These are phyloP conservation scores for Leptogaster cylindrica DNA, from an alignment of 2,888 invertebrate species.

Conservation along the genomic window DNA sequence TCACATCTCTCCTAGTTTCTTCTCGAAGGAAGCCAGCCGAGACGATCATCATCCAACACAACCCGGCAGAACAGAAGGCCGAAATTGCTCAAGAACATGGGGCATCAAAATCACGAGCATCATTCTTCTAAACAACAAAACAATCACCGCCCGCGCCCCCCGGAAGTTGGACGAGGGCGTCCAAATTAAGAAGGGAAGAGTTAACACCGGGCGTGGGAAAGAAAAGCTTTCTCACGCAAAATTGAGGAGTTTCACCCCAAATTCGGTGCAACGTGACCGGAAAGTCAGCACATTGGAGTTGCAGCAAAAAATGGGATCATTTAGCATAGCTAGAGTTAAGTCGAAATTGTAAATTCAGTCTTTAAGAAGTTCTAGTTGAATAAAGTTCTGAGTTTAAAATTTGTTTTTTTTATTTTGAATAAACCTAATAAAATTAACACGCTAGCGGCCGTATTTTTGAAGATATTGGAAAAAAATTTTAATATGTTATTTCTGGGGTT, in stretches of 20 bases:
- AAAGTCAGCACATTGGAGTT: neutral
- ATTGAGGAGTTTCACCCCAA: neutral
- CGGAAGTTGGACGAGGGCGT: neutral
- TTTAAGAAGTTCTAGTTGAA: neutral
- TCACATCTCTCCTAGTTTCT: neutral
- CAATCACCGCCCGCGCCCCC: too few species aligned
- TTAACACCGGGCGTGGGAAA: neutral
- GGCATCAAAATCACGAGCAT: neutral
- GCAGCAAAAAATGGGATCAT: too few species aligned
- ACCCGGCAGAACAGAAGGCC: neutral
- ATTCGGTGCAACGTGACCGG: neutral
- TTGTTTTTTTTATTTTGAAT: too few species aligned
- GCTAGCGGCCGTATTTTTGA: too few species aligned
- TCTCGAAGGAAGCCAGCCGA: neutral
- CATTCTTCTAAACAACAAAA: neutral
- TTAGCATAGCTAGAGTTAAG: neutral
- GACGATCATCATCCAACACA: neutral
- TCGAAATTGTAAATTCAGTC: neutral
- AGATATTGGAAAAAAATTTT: too few species aligned
- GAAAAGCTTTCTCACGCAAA: neutral
- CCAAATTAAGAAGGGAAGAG: too few species aligned
- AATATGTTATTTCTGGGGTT: too few species aligned
- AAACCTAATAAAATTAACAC: too few species aligned
- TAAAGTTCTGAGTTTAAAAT: too few species aligned
- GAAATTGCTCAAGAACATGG: neutral